Percentiles rank a stretch among this genome's conserved stretches.
Evolutionary conservation across 2,797 vertebrate species (phyloP).

Genomic region (Xenentodon cancila): DNA sequence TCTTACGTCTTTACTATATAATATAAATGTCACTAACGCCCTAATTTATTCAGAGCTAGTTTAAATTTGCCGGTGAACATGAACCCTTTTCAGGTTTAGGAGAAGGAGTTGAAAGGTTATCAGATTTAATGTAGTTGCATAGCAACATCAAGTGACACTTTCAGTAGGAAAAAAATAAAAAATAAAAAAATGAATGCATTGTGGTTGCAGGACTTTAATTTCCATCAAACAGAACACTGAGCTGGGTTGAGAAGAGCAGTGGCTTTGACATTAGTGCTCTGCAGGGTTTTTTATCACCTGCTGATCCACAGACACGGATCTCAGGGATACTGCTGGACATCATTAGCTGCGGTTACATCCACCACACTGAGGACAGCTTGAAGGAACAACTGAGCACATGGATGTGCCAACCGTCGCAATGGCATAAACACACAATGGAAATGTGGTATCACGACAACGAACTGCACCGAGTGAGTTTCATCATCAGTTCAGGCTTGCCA

Average conservation of each 20-base stretch:
- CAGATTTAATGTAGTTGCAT: conserved; percentile 34
- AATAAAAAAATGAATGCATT: conserved; percentile 3
- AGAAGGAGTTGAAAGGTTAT: conserved; percentile 24
- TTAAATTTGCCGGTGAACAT: conserved; percentile 3
- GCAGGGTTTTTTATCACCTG: conserved; percentile 43
- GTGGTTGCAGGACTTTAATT: conserved; percentile 25
- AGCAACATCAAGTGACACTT: conserved; percentile 41
- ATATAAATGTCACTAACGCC: neutral
- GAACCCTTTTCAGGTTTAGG: conserved; percentile 1
- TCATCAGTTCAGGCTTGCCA: neutral
- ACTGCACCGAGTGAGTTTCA: neutral
- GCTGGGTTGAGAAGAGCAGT: conserved; percentile 16
- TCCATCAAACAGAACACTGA: conserved; percentile 33
- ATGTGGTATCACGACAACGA: neutral
- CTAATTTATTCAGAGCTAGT: conserved; percentile 1
- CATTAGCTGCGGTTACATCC: conserved; percentile 38
- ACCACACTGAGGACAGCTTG: conserved; percentile 9
- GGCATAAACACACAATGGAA: neutral
- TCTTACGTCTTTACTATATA: neutral
- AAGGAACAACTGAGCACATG: conserved; percentile 20
- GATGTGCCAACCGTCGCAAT: neutral
- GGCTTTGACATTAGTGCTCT: conserved; percentile 50
- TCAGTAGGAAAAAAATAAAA: neutral
- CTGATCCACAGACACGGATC: conserved; percentile 41
- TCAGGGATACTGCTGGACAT: conserved; percentile 25